A percentile compares a stretch with the other conserved stretches of the same genome.
Conservation (phyloP, 2,113 vertebrate genomes). For the Alouatta palliata region DNA sequence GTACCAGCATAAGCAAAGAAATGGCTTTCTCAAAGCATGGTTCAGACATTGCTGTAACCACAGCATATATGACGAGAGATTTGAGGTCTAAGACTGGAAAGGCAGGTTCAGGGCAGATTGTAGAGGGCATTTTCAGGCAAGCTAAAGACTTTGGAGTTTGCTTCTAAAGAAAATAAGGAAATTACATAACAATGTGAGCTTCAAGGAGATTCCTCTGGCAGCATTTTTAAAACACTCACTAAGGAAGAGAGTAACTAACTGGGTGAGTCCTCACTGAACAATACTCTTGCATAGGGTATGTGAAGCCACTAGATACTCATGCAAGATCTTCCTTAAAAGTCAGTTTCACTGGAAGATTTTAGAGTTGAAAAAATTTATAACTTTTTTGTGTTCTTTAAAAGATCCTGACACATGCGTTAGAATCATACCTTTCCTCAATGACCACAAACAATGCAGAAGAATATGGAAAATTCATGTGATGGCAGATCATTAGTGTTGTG, state of each 20-base stretch:
- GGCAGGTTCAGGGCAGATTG: not conserved
- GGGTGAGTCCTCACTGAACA: not conserved
- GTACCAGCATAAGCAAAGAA: not conserved
- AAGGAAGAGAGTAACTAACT: not conserved
- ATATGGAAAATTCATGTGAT: not conserved
- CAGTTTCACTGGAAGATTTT: not conserved
- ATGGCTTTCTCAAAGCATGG: not conserved
- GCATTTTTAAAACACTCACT: not conserved
- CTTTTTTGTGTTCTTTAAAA: not conserved
- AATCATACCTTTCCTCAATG: not conserved
- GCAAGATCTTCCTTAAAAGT: slow-evolving; percentile 16
- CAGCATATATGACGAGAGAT: fast-evolving
- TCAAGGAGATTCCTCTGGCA: not conserved
- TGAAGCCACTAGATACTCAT: not conserved
- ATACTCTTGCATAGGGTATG: not conserved
- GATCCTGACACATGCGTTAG: not conserved
- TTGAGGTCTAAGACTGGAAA: not conserved
- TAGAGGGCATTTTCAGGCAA: not conserved
- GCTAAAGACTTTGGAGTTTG: not conserved
- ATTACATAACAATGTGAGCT: not conserved
- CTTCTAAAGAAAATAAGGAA: not conserved
- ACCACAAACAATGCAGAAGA: not conserved
- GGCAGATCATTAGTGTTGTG: not conserved
- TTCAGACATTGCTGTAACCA: not conserved
- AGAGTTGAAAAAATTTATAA: not conserved